Conservation (phyloP, 2,888 invertebrate genomes). For the Ptilodon capucinus region DNA sequence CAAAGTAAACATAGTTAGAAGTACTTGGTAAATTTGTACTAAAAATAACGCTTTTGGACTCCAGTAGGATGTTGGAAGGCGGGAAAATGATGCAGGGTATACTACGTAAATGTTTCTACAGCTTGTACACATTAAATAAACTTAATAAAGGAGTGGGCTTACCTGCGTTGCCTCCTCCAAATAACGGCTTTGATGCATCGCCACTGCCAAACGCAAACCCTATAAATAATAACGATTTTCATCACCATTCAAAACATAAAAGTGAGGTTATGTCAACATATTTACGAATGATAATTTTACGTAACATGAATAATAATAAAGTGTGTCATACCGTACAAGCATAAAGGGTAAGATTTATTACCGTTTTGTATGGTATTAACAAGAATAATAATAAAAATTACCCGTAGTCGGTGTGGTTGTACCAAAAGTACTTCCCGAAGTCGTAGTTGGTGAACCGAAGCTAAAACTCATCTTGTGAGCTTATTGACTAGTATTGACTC, state of each 20-base stretch:
- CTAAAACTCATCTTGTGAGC: constrained; percentile 56
- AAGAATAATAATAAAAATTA: constrained; percentile 24
- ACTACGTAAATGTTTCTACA: no score
- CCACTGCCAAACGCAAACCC: constrained; percentile 68
- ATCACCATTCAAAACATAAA: constrained; percentile 2
- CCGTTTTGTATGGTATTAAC: not conserved
- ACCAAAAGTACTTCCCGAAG: constrained; percentile 59
- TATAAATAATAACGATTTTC: constrained; percentile 26
- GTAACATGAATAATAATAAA: not conserved
- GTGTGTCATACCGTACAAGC: not conserved
- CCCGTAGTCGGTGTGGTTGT: constrained; percentile 61
- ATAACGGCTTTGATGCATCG: constrained; percentile 63
- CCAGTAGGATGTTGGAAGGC: no score
- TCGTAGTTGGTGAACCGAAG: constrained; percentile 59
- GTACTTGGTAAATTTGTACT: no score
- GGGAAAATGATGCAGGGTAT: no score
- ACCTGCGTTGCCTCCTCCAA: constrained; percentile 51
- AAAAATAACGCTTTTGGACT: no score
- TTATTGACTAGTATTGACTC: no score
- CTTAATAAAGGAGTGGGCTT: not conserved
- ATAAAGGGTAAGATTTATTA: not conserved
- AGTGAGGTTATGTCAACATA: constrained; percentile 6
- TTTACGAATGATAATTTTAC: not conserved
- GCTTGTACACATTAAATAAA: no score
- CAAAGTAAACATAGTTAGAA: no score